A percentile compares a stretch with the other conserved stretches of the same genome.
Conservation (phyloP, 30 jellyfish, hydroid and myxozoan species). For the Kudoa iwatai region DNA sequence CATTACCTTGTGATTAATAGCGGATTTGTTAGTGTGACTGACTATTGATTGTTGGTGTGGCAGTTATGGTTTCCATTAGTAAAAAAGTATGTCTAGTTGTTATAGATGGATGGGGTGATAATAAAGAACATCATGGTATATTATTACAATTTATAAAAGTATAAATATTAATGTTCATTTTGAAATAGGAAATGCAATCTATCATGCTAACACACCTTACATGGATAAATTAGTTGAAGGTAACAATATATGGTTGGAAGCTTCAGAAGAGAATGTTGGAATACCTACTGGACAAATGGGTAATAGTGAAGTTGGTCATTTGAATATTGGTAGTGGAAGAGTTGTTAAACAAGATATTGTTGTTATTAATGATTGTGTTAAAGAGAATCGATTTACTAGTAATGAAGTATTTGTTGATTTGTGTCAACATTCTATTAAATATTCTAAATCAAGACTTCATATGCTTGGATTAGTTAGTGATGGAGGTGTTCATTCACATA, state of each 20-base stretch:
- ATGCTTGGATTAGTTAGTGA: slow-evolving; percentile 78
- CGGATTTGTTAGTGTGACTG: no score
- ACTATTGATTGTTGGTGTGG: no score
- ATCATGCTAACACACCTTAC: slow-evolving; percentile 65
- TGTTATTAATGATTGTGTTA: no score
- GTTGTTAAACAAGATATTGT: slow-evolving; percentile 37
- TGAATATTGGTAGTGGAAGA: slow-evolving; percentile 85
- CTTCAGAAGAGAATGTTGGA: slow-evolving; percentile 82
- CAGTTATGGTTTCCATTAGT: no score
- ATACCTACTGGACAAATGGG: slow-evolving; percentile 93
- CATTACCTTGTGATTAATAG: no score
- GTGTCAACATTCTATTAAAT: slow-evolving; percentile 15
- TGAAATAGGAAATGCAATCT: slow-evolving; percentile 96
- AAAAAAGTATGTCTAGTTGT: slow-evolving; percentile 63
- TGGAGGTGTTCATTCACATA: slow-evolving; percentile 97
- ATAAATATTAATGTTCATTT: no score
- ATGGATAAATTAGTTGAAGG: slow-evolving; percentile 75
- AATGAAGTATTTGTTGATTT: slow-evolving; percentile 21
- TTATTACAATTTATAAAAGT: no score
- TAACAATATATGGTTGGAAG: slow-evolving; percentile 40
- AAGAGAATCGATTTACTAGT: no score
- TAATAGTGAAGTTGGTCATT: slow-evolving; percentile 96
- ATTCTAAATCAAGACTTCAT: slow-evolving; percentile 38
- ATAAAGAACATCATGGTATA: slow-evolving; percentile 5
- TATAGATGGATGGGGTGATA: slow-evolving; percentile 93